Evolutionary conservation across 2,888 invertebrate genomes (phyloP), one percentile per base, ranked within the genome.

Genomic region (Leucoma salicis): DNA sequence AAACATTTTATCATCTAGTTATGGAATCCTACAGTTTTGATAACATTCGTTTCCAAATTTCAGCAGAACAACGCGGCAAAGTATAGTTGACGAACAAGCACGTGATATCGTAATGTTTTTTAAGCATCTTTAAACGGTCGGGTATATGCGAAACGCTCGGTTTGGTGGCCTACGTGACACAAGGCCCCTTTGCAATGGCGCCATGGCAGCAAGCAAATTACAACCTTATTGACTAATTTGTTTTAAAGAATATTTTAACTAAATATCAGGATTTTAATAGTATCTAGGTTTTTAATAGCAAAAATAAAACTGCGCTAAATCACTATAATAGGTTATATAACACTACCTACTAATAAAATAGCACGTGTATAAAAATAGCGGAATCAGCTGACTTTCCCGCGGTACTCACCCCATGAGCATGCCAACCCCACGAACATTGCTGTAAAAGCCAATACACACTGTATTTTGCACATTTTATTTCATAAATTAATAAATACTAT

Each of bases 161-260:
- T 70, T 43, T 55, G 74, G 78, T 87, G 85, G 90, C 89, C 83
- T 90, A 90, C 90, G 90, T 90, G 90, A 90, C 90, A 83, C 58
- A 63, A 70, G 71, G 78, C 63, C 72, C 74, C 78, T 74, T 68
- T 59, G 79, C 78, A 82, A 89, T 90, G 90, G 90, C 82, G 85
- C 69, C 86, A 73, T 69, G 73, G 79, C 69, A 90, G 84, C 78
- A 87, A 80, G 80, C 90, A 66, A 90, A 81, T 72, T 83, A 77
- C 76, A 78, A 80, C 78, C 84, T 78, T 87, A 86, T 76, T 66
- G 78, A 83, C 82, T 71, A 58, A 62, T 57, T 55, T 49, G 52
- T 44, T 52, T 45, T 50, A 46, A 52, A 34, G 40, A 50, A 41
- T 36, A 29, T 36, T 42, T 37, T 27, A 32, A 48, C 54, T 48